Percentiles rank a stretch among this genome's conserved stretches.
Conservation (phyloP, 2,888 invertebrate genomes). For the Lycocerus yunnanus region DNA sequence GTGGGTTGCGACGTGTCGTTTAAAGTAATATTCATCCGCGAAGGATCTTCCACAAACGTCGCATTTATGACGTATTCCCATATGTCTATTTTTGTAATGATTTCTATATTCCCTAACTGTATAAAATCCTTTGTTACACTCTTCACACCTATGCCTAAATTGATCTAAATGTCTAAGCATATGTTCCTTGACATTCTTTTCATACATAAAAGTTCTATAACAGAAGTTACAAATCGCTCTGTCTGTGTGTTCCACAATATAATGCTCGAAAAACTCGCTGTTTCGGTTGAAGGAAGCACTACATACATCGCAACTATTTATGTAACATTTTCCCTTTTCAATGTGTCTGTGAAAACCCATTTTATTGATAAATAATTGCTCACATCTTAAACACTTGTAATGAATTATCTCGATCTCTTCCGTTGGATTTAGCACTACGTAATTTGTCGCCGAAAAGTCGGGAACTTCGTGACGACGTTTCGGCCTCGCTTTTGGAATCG, state of each 20-base stretch:
- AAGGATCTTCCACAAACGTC: constrained; percentile 52
- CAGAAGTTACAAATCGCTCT: constrained; percentile 54
- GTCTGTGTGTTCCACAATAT: constrained; percentile 49
- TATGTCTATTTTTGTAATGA: constrained; percentile 54
- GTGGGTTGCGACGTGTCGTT: constrained; percentile 52
- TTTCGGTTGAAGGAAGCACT: constrained; percentile 48
- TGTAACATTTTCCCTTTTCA: constrained; percentile 54
- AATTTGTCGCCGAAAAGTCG: constrained; percentile 52
- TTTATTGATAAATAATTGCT: constrained; percentile 54
- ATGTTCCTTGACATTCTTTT: constrained; percentile 55
- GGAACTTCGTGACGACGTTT: constrained; percentile 49
- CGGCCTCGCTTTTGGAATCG: constrained; percentile 39
- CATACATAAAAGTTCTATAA: constrained; percentile 55
- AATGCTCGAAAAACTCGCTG: constrained; percentile 51
- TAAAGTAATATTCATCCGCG: constrained; percentile 55
- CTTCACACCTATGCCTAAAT: constrained; percentile 53
- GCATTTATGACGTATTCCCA: constrained; percentile 54
- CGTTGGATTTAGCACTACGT: constrained; percentile 46
- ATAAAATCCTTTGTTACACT: constrained; percentile 55
- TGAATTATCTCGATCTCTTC: constrained; percentile 50
- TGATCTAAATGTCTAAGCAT: constrained; percentile 54
- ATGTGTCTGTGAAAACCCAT: constrained; percentile 53
- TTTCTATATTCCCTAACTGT: constrained; percentile 54
- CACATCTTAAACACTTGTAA: constrained; percentile 53
- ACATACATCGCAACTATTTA: constrained; percentile 54